Evolutionary conservation across 1,140 invertebrate genomes (phyloP), one percentile per base, ranked within the genome.

Genomic region (Drosophila auraria): DNA sequence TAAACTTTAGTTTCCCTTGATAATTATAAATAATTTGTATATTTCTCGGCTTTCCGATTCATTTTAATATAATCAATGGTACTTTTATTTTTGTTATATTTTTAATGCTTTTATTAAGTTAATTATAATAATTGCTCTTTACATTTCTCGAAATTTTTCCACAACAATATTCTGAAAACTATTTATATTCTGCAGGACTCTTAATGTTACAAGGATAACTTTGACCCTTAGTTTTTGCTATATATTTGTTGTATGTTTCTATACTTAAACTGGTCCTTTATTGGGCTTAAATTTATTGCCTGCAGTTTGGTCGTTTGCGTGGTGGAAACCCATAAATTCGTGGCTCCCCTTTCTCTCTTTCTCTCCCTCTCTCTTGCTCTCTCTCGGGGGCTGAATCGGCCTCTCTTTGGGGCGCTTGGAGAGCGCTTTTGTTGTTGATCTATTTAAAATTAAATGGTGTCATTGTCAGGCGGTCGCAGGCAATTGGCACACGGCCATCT

Each of bases 381-480:
- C 57, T 5, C 14, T 33, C n/a, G 8, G 11, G 33, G 33, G 11
- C 33, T 11, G 33, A 36, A 4, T 36, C 14, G 20, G 33, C 20
- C 33, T n/a, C 45, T 36, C 59, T 36, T 14, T 27, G 23, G 51
- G 11, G 30, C 51, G 6, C 4, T 56, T 38, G 25, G 25, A 44
- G 54, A 64, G 64, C n/a, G 65, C 33, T 23, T 60, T 65, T 80
- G 44, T 63, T 58, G 66, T 65, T 77, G 80, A 79, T 83, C 83
- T 80, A 87, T 71, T 80, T 87, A 58, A 82, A 71, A 78, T 80
- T 50, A 82, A 83, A 83, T 78, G 78, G 77, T 89, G 84, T 87
- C 84, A 83, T 80, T 87, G 80, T 78, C 80, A 83, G 72, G 70
- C 58, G 49, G 51, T 69, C 53, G 49, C 51, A 53, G 60, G 62